Percentiles rank a stretch among this genome's conserved stretches.
phyloP scores from a whole-genome alignment of 2,797 vertebrate genomes.

The Coccyzus lansbergi region DNA sequence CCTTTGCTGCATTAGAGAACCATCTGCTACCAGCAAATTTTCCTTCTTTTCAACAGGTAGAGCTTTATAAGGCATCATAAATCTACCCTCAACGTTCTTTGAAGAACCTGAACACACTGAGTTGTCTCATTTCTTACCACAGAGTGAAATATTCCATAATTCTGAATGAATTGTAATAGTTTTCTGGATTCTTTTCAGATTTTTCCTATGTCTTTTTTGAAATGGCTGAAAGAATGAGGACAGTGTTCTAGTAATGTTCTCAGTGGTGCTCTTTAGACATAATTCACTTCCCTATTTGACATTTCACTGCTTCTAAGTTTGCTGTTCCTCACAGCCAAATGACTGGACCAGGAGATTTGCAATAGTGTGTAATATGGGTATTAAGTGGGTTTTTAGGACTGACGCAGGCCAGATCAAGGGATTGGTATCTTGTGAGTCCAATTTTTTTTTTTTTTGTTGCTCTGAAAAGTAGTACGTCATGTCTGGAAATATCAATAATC shows the following conservation, averaged over 20 bases:
- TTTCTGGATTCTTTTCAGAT: slow-evolving; percentile 1
- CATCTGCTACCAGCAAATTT: neutral
- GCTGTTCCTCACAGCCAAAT: slow-evolving; percentile 9
- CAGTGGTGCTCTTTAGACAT: slow-evolving; percentile 8
- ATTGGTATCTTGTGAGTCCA: neutral
- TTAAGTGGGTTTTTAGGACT: slow-evolving; percentile 25
- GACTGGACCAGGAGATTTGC: slow-evolving; percentile 18
- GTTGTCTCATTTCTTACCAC: neutral
- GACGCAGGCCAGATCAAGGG: neutral
- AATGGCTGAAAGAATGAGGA: slow-evolving; percentile 7
- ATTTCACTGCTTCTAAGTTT: slow-evolving; percentile 41
- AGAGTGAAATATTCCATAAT: neutral
- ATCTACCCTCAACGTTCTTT: neutral
- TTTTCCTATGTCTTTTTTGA: slow-evolving; percentile 3
- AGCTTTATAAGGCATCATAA: neutral
- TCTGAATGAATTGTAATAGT: neutral
- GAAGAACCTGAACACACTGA: neutral
- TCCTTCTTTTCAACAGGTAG: slow-evolving; percentile 16
- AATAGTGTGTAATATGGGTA: neutral
- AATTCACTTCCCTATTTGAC: slow-evolving; percentile 17
- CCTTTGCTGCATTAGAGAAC: neutral
- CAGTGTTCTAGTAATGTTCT: slow-evolving; percentile 39
- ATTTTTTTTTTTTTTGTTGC: neutral
- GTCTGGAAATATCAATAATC: neutral
- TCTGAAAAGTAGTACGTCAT: neutral